Evolutionary conservation across 2,797 vertebrate genomes (phyloP), one percentile per base, ranked within the genome.

Genomic region (Lerista edwardsae): DNA sequence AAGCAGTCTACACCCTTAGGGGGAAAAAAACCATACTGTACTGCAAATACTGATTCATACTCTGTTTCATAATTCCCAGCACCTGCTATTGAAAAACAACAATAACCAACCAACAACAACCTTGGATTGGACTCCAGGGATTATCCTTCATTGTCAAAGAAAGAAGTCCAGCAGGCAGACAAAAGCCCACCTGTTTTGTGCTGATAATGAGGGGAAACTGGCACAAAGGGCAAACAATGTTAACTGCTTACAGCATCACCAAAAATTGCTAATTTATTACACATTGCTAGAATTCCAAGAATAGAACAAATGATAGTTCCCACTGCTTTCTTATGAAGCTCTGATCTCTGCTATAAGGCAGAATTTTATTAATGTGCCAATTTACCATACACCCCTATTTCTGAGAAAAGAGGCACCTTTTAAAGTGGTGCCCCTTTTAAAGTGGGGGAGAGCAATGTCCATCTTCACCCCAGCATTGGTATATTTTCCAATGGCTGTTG

Each of bases 221-320:
- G 36, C 27, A 62, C 36, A 62, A n/a, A 44, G 27, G 41, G 15
- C 59, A 78, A 62, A n/a, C 8, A 44, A 64, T 8, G 27, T 1
- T 10, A 77, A 17, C 19, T 62, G 59, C 25, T 64, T n/a, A 29
- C 17, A 47, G 15, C 59, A 31, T 17, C 55, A 44, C 44, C 25
- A 14, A 39, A 77, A 77, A 62, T 9, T 41, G 14, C 31, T 34
- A 62, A 39, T 10, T 36, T 76, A 2, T 39, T 44, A 64, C 7
- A 29, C 61, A 64, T 62, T 47, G 29, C 61, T 65, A 11, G 36
- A 69, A 68, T 39, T 76, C 25, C 88, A 80, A 89, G 36, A 83
- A 34, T 1, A 84, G 34, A 14, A 75, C 29, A 85, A 11, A 23
- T 61, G 25, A 2, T 71, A 0, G 83, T 77, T 86, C 74, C 21